Evolutionary conservation across 2,888 invertebrate genomes (phyloP).

Genomic region (Ochropacha duplaris): DNA sequence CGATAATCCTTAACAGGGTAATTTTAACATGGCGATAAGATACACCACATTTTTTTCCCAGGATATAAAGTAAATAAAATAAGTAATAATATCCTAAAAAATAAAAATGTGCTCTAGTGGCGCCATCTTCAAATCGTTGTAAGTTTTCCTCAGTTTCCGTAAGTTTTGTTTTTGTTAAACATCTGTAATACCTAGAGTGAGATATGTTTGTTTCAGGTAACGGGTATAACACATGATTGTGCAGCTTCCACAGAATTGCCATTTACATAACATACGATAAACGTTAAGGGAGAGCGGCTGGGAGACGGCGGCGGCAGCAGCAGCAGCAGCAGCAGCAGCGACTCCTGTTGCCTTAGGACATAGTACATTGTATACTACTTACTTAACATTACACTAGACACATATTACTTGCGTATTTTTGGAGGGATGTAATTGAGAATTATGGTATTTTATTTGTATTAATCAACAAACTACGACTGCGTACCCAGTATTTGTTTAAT

Average conservation of each 20-base stretch:
- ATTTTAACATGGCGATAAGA: no score
- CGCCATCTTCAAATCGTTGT: no score
- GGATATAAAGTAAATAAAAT: no score
- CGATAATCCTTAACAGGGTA: no score
- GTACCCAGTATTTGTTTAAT: constrained; percentile 66
- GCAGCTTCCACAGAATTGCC: constrained; percentile 79
- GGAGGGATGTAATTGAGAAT: constrained; percentile 60
- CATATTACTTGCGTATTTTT: constrained; percentile 68
- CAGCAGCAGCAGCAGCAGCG: neutral
- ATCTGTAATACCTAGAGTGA: neutral
- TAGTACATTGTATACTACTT: constrained; percentile 74
- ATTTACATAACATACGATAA: constrained; percentile 62
- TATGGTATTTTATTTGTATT: constrained; percentile 60
- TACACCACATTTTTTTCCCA: no score
- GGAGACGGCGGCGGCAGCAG: constrained; percentile 15
- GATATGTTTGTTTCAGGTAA: constrained; percentile 46
- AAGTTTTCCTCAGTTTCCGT: no score
- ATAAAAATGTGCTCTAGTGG: no score
- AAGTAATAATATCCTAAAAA: no score
- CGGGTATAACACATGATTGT: constrained; percentile 49
- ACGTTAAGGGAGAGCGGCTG: constrained; percentile 29
- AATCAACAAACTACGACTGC: constrained; percentile 59
- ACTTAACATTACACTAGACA: constrained; percentile 36
- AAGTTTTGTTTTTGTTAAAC: no score
- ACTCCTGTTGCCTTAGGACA: constrained; percentile 50